Conservation (phyloP, 2,888 invertebrate species). For the Mesopsocus fuscifrons region DNA sequence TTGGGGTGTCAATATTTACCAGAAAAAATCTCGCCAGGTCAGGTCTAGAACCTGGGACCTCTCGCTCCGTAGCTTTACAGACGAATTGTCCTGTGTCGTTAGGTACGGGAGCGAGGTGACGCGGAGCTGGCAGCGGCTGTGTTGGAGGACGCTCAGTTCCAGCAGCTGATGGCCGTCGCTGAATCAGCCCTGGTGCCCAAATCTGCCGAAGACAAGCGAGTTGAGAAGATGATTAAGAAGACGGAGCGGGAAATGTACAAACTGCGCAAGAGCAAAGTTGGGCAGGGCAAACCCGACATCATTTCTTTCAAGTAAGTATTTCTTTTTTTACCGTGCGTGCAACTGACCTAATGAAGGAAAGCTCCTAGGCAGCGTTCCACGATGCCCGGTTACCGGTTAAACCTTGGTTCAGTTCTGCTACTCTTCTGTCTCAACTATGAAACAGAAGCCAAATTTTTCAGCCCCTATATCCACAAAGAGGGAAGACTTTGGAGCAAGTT, state of each 20-base stretch:
- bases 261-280: slow-evolving; percentile 66
- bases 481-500: no score
- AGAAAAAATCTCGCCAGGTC: no score
- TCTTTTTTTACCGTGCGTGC: slow-evolving; percentile 9
- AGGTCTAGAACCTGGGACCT: no score
- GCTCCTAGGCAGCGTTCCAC: no score
- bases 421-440: no score
- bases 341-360: no score
- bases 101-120: slow-evolving; percentile 51
- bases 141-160: slow-evolving; percentile 71
- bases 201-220: slow-evolving; percentile 43
- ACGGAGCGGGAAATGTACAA: slow-evolving; percentile 85
- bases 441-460: no score
- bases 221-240: slow-evolving; percentile 64
- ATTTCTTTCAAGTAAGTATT: slow-evolving; percentile 75
- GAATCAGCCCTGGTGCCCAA: slow-evolving; percentile 22
- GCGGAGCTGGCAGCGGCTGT: slow-evolving; percentile 69
- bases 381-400: no score
- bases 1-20: no score
- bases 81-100: not conserved
- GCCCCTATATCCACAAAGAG: no score
- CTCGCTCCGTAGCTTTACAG: no score
- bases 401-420: no score
- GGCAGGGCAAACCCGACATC: slow-evolving; percentile 74
- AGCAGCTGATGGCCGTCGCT: slow-evolving; percentile 38